These are phyloP conservation scores for Carlito syrichta DNA, from an alignment of 2,113 vertebrate genomes.

Conservation along the genomic window DNA sequence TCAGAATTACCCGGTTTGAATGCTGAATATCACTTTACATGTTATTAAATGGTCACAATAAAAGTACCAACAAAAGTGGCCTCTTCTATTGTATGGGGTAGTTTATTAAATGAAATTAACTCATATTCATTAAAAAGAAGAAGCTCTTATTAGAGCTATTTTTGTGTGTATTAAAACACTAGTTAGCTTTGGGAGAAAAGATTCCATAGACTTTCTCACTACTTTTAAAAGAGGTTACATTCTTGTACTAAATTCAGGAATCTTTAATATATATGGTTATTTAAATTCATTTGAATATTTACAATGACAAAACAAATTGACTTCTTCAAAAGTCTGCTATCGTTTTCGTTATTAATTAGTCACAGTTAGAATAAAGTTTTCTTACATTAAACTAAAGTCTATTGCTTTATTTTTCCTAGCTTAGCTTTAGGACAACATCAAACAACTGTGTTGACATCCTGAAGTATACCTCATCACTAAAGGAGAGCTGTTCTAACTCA, in stretches of 20 bases:
- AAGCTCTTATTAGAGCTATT: not conserved
- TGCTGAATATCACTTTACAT: not conserved
- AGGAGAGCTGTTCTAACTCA: not conserved
- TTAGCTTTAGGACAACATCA: not conserved
- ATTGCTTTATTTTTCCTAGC: not conserved
- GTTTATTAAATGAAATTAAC: not conserved
- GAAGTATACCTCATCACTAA: not conserved
- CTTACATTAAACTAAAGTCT: not conserved
- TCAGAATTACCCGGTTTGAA: not conserved
- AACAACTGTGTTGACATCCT: not conserved
- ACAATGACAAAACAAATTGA: not conserved
- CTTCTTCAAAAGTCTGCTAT: not conserved
- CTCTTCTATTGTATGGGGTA: not conserved
- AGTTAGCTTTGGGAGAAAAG: not conserved
- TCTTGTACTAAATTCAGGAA: not conserved
- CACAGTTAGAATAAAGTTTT: not conserved
- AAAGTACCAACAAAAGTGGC: not conserved
- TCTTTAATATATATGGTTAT: not conserved
- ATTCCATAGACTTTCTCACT: not conserved
- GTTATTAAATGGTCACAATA: not conserved
- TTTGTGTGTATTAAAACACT: not conserved
- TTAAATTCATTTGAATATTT: conserved; percentile 2
- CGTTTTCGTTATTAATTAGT: not conserved
- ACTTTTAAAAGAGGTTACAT: not conserved
- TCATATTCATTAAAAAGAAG: not conserved